Evolutionary conservation across 1,140 invertebrate species (phyloP), one percentile per base, ranked within the genome.

Genomic region (Oncopeltus fasciatus): DNA sequence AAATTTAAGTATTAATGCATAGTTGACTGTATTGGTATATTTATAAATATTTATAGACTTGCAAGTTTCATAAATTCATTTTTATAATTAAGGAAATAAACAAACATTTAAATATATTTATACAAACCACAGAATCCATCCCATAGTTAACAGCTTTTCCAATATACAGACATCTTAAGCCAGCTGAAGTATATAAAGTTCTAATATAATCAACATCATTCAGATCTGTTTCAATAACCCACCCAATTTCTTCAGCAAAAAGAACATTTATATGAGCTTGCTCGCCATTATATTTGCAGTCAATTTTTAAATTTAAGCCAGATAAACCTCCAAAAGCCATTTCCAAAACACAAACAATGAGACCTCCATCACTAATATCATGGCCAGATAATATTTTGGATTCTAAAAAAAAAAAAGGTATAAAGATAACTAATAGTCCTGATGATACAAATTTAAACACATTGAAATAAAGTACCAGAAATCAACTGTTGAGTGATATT

Each of bases 301-400:
- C 21, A 8, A 90, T 70, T 65, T 91, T 77, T 0, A 93, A 70
- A 11, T 83, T 70, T 1, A 94, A 68, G 4, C 92, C 92, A 70
- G 85, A 83, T 60, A 95, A 77, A 58, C 95, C 93, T 65, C 83
- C 93, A 72, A 98, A 94, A 29, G 87, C 86, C 95, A 98, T 98
- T 77, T 99, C 95, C 33, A 98, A 69, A 0, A 95, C 69, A 70
- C 88, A 92, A 0, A 87, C 90, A 29, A 98, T 77, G 3, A 98
- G 74, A 26, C 95, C 95, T 43, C 95, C 95, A 76, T 98, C 95
- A 73, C 93, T 97, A 1, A 98, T 78, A 75, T 99, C 95, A 73
- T 99, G 95, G 1, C 94, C 93, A n/a, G 95, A 80, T 16, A 87
- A 72, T 9, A 97, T 71, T 70, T 83, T 81, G 0, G 77, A 77